phyloP scores from a whole-genome alignment of 2,888 invertebrate genomes.

The Nasonovia ribisnigri region DNA sequence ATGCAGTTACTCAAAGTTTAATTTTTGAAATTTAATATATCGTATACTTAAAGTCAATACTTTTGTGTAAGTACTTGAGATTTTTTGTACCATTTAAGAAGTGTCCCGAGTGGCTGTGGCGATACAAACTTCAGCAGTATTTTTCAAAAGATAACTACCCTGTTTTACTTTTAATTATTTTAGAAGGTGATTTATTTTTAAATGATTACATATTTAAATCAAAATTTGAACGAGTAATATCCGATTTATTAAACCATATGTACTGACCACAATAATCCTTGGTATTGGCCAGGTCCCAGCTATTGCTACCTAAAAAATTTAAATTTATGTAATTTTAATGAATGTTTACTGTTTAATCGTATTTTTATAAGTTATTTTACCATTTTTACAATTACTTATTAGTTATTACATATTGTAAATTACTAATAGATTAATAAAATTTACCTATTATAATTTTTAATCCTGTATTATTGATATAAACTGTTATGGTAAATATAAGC shows the following conservation, averaged over 20 bases:
- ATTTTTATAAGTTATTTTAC: neutral
- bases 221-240: neutral
- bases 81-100: too few relatives aligned
- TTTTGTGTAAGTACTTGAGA: neutral
- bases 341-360: neutral
- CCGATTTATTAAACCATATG: neutral
- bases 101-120: neutral
- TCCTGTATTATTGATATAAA: too few relatives aligned
- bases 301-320: neutral
- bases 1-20: neutral
- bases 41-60: neutral
- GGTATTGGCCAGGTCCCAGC: too few relatives aligned
- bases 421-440: neutral
- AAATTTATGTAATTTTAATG: neutral
- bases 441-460: neutral
- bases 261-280: neutral
- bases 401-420: neutral
- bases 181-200: neutral
- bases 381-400: neutral
- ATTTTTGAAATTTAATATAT: neutral
- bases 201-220: neutral
- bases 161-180: neutral
- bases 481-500: too few relatives aligned
- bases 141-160: neutral
- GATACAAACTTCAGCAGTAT: neutral